Evolutionary conservation across 2,888 invertebrate species (phyloP), one percentile per base, ranked within the genome.

Genomic region (Rapana venosa): DNA sequence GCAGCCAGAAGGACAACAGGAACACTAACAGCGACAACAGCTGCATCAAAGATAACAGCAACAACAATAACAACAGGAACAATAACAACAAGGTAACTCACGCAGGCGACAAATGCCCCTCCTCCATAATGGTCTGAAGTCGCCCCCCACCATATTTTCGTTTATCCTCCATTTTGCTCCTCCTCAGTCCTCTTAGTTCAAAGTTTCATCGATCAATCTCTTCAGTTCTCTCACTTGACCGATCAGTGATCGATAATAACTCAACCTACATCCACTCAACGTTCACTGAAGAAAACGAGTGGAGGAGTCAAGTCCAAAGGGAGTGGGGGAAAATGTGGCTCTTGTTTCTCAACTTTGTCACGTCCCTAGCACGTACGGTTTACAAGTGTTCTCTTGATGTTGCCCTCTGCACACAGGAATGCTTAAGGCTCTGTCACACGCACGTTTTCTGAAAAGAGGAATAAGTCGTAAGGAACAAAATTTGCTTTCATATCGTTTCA

Each of bases 51-150:
- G 11, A 26, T n/a, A 8, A 11, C 74, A 83, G 26, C 47, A 83
- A 26, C 22, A 83, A 4, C 36, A 83, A 83, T 1, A 47, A 83
- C 36, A 30, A 81, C 36, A 83, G 6, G 26, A 83, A 47, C 47
- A 83, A 11, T 35, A 8, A 83, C 20, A 58, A 87, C n/a, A 15
- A 66, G 36, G 13, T 36, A 36, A 88, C 88, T 88, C 61, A 88
- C 88, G 32, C 88, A 30, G 88, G 88, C 22, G 88, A 88, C 79
- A 58, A 20, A 47, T 88, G 79, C 17, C 90, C 77, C 15, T 90
- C 86, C 70, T 88, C 77, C 70, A 87, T 90, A 4, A 86, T 66
- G 74, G 87, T 87, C 47, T 88, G 79, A 61, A 85, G 88, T 13
- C 88, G 86, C 0, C 86, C 86, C 86, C 58, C 32, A 36, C 32